Base-by-base conservation (phyloP, 2,888 invertebrate species). In the Spilosoma lubricipeda region DNA sequence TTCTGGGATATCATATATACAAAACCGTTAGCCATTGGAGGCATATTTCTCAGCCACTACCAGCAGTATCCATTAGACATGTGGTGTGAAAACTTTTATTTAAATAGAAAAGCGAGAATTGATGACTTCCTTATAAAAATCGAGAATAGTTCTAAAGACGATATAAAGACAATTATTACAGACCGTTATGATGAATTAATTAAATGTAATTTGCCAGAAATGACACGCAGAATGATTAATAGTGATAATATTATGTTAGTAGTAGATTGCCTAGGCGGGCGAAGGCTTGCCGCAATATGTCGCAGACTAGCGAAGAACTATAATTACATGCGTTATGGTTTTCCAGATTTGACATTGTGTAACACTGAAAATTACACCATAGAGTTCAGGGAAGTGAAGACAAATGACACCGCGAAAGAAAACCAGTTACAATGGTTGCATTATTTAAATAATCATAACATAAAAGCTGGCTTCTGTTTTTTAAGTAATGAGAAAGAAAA, bases 1-100 rank as follows among this genome's bases (percentile, higher is more conserved):
- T 69, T 98, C 89, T 98, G 98, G 98, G 97, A 98, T 79, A 96
- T 97, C 39, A 96, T 98, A 63, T 90, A 93, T 66, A 91, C 97
- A 30, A 92, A 93, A 48, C 87, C 90, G 30, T 93, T 96, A 1
- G 80, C 80, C 45, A 80, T 85, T 0, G 80, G 77, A 9, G 97
- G 97, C 81, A 95, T 96, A 20, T 98, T 97, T 89, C 93, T 97
- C 67, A 96, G 96, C 5, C 90, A 91, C 1, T 96, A 96, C 86
- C 98, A 98, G 90, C 69, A 70, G 67, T 94, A 92, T 23, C 98
- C 98, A 0, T 90, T 97, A n/a, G 98, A 98, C 92, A 90, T 98
- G 77, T 95, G 20, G 36, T 69, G 56, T 18, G 56, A 69, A 56
- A 69, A 36, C 15, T 69, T 69, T 36, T 69, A 69, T n/a, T 56